Evolutionary conservation across 2,113 vertebrate genomes (phyloP).

Genomic region (Deroptyus accipitrinus): DNA sequence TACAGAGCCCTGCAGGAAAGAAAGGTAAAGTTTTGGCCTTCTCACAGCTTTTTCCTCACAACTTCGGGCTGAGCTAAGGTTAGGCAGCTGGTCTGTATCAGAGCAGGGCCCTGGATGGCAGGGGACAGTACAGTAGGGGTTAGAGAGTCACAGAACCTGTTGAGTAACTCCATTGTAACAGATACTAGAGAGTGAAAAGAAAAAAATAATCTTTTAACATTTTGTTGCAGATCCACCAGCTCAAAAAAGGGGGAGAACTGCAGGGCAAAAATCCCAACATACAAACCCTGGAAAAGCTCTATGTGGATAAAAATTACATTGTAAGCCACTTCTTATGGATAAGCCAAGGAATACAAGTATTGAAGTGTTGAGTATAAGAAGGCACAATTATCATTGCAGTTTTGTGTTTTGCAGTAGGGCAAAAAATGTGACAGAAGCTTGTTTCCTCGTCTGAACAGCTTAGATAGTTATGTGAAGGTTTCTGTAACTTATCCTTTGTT

Average conservation of each 20-base stretch:
- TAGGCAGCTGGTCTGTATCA: background rate
- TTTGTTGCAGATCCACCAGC: background rate
- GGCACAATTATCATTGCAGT: background rate
- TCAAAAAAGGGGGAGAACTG: background rate
- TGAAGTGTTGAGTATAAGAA: background rate
- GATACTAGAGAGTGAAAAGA: background rate
- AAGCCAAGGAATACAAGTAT: background rate
- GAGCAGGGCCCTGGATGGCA: background rate
- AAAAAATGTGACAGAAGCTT: background rate
- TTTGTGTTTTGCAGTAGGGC: background rate
- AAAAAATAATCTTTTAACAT: background rate
- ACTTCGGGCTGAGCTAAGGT: background rate
- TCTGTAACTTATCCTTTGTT: background rate
- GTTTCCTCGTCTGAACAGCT: background rate
- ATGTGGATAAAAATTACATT: background rate
- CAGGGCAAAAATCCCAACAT: background rate
- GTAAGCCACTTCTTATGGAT: background rate
- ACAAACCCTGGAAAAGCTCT: background rate
- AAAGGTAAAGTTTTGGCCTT: background rate
- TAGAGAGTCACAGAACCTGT: background rate
- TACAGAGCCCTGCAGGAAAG: background rate
- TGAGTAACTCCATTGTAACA: background rate
- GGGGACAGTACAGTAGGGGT: background rate
- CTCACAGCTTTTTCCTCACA: background rate
- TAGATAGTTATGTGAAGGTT: background rate